Evolutionary conservation across 1,140 invertebrate genomes (phyloP).

Genomic region (Drosophila jambulina): DNA sequence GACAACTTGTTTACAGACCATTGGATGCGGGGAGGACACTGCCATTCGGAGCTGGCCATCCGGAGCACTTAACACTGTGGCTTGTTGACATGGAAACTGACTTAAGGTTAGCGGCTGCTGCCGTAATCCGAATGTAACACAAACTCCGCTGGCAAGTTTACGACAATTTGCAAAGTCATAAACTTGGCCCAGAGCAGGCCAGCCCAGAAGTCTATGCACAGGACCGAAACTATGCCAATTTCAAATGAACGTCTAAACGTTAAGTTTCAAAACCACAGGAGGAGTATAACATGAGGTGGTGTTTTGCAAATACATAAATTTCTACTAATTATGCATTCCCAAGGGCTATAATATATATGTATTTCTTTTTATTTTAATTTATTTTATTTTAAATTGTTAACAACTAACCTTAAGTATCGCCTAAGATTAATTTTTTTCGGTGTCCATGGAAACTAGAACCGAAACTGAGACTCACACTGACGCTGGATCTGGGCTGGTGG

Average conservation of each 20-base stretch:
- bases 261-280: neutral
- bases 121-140: constrained; percentile 54
- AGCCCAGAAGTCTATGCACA: constrained; percentile 16
- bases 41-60: constrained; percentile 36
- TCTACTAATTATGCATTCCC: too few species aligned
- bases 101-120: constrained; percentile 61
- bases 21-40: constrained; percentile 48
- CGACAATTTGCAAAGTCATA: constrained; percentile 67
- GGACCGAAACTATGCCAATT: constrained; percentile 4
- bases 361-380: too few species aligned
- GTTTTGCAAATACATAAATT: too few species aligned
- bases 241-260: neutral
- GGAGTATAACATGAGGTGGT: too few species aligned
- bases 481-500: constrained; percentile 20
- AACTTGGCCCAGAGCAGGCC: constrained; percentile 45
- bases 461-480: neutral
- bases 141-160: constrained; percentile 72
- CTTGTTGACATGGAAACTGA: constrained; percentile 72
- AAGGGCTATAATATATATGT: neutral
- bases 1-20: constrained; percentile 62
- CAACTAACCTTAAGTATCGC: too few species aligned
- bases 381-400: neutral
- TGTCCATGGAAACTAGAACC: constrained; percentile 2
- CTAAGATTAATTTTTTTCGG: neutral
- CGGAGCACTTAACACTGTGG: constrained; percentile 46